These are phyloP conservation scores for Trichoplusia ni DNA, from an alignment of 1,140 invertebrate genomes.

Conservation along the genomic window DNA sequence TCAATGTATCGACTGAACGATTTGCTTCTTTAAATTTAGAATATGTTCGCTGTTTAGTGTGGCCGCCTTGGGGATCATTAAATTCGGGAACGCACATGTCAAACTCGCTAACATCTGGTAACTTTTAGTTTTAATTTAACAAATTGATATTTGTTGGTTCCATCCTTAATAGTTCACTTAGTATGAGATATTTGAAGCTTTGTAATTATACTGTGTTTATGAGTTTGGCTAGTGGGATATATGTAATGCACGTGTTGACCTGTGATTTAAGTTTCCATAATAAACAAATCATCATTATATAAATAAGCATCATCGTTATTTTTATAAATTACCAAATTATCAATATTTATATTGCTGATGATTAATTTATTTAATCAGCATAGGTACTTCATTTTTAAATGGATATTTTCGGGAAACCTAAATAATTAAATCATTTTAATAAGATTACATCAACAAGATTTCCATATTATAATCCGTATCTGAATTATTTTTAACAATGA, in stretches of 20 bases:
- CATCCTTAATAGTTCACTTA: constrained; percentile 21
- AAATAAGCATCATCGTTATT: too few species aligned
- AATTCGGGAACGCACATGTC: constrained; percentile 68
- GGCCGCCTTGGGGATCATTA: constrained; percentile 74
- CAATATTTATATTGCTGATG: too few species aligned
- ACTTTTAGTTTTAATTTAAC: constrained; percentile 38
- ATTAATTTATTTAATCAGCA: too few species aligned
- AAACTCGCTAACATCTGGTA: constrained; percentile 63
- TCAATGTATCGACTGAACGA: constrained; percentile 69
- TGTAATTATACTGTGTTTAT: constrained; percentile 24
- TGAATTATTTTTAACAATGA: too few species aligned
- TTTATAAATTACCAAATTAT: neutral
- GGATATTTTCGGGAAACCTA: too few species aligned
- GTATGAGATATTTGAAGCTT: constrained; percentile 1
- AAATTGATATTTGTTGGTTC: constrained; percentile 33
- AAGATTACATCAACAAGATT: too few species aligned
- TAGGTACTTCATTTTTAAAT: too few species aligned
- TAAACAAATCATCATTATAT: neutral
- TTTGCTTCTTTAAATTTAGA: constrained; percentile 76
- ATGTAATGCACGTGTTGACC: constrained; percentile 3
- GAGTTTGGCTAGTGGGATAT: neutral
- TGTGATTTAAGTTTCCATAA: neutral
- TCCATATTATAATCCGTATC: too few species aligned
- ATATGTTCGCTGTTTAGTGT: constrained; percentile 78
- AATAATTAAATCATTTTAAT: too few species aligned